Conservation (phyloP, 1,140 invertebrate species). For the Bilobella aurantiaca region DNA sequence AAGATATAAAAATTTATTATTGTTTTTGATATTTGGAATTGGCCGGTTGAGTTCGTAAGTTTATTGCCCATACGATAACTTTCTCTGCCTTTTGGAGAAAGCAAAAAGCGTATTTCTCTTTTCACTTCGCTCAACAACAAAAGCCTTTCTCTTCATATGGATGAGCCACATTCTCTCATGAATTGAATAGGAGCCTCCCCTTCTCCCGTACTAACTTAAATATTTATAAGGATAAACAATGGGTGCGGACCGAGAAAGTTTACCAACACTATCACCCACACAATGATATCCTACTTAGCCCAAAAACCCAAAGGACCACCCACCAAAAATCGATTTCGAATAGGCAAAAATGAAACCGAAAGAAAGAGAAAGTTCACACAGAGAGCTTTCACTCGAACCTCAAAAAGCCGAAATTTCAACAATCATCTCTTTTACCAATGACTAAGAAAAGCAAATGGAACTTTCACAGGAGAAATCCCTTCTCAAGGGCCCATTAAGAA, state of each 20-base stretch:
- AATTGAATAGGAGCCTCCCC: not conserved
- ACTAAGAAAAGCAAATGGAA: no score
- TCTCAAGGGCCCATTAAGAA: no score
- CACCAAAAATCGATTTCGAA: no score
- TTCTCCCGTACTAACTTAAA: not conserved
- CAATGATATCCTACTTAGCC: no score
- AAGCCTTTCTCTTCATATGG: not conserved
- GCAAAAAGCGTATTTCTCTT: not conserved
- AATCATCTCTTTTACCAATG: no score
- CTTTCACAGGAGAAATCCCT: no score
- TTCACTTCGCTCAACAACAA: conserved; percentile 4
- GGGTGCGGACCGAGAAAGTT: not conserved
- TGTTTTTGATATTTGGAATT: not conserved
- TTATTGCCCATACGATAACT: conserved; percentile 1
- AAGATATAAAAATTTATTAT: conserved; percentile 7
- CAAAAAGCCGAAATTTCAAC: no score
- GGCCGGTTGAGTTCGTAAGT: not conserved
- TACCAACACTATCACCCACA: no score
- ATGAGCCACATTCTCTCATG: not conserved
- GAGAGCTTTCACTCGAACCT: no score
- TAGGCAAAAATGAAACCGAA: no score
- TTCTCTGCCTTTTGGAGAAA: not conserved
- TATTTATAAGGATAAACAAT: conserved; percentile 8
- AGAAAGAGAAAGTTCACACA: no score
- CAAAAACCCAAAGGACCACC: no score